A percentile compares a stretch with the other conserved stretches of the same genome.
phyloP scores from a whole-genome alignment of 2,113 vertebrate species.

The Micronisus gabar region DNA sequence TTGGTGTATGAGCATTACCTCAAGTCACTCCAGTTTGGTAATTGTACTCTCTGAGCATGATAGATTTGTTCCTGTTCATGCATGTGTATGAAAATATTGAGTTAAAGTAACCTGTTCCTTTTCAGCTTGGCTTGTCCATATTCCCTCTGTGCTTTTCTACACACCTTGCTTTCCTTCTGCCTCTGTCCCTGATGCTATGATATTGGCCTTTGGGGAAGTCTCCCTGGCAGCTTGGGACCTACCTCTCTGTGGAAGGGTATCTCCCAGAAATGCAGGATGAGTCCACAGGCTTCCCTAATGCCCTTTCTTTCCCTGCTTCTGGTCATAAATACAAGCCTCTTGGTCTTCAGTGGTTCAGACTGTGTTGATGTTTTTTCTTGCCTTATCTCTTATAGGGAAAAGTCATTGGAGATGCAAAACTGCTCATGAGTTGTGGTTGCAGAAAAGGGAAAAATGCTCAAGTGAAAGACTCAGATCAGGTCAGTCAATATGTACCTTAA shows the following conservation, averaged over 20 bases:
- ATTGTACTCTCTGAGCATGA: not conserved
- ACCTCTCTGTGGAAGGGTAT: not conserved
- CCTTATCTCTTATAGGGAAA: slow-evolving; percentile 47
- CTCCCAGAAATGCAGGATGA: not conserved
- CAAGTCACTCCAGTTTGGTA: not conserved
- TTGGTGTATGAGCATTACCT: not conserved
- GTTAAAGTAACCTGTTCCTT: not conserved
- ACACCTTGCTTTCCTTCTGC: not conserved
- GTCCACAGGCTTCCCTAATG: not conserved
- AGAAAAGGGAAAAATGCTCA: slow-evolving; percentile 54
- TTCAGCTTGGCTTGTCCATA: not conserved
- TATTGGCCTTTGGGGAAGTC: not conserved
- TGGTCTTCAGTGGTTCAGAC: not conserved
- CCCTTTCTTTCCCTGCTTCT: not conserved
- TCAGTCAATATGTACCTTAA: slow-evolving; percentile 10
- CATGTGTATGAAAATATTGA: not conserved
- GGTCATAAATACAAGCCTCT: not conserved
- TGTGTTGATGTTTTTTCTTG: not conserved
- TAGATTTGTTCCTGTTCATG: not conserved
- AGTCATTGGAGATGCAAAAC: slow-evolving; percentile 56
- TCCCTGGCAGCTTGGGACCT: not conserved
- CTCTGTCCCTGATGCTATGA: not conserved
- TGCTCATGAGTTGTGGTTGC: slow-evolving; percentile 58
- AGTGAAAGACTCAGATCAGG: slow-evolving; percentile 57
- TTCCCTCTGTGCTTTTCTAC: not conserved